These are phyloP conservation scores for Achatina immaculata DNA, from an alignment of 1,140 invertebrate genomes.

Conservation along the genomic window DNA sequence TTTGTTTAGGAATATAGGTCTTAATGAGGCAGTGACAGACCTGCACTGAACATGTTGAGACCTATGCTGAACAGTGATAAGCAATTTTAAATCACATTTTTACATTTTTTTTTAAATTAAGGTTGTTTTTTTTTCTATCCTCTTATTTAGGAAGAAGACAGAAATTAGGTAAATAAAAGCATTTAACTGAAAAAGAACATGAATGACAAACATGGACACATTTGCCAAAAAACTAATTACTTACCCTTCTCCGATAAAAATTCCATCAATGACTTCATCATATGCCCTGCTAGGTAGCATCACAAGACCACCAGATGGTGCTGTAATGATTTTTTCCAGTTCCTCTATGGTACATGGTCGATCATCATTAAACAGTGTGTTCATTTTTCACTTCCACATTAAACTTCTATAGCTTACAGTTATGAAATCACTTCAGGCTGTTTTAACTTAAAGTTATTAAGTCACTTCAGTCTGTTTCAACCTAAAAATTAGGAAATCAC, in stretches of 20 bases:
- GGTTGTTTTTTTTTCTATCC: too few relatives aligned
- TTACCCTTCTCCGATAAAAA: constrained; percentile 82
- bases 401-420: not conserved
- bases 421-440: not conserved
- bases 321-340: constrained; percentile 64
- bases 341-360: constrained; percentile 52
- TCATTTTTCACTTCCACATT: not conserved
- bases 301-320: constrained; percentile 65
- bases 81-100: too few relatives aligned
- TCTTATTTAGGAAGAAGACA: too few relatives aligned
- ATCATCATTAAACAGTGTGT: constrained; percentile 28
- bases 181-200: too few relatives aligned
- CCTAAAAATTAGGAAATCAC: not conserved
- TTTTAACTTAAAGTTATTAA: not conserved
- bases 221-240: too few relatives aligned
- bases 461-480: not conserved
- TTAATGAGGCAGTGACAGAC: too few relatives aligned
- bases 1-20: too few relatives aligned
- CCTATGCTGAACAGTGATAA: too few relatives aligned
- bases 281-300: constrained; percentile 66
- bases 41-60: too few relatives aligned
- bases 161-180: too few relatives aligned
- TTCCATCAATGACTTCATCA: constrained; percentile 76
- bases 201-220: too few relatives aligned
- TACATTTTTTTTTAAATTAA: too few relatives aligned